phyloP scores from a whole-genome alignment of 1,140 invertebrate species.

The Zaprionus capensis region DNA sequence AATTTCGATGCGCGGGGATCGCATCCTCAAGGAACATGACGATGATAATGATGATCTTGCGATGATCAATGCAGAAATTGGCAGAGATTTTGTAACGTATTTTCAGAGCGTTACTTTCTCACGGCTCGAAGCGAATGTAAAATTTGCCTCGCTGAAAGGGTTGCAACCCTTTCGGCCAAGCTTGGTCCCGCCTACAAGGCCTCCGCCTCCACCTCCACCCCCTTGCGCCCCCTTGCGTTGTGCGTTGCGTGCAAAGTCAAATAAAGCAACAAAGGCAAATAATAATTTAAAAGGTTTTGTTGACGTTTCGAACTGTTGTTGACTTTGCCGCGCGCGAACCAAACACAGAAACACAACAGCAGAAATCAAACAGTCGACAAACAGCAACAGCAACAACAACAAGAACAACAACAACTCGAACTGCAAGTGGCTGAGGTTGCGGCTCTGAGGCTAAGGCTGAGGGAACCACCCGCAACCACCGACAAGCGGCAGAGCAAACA shows the following conservation, averaged over 20 bases:
- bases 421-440: conserved; percentile 70
- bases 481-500: conserved; percentile 30
- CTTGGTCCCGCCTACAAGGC: conserved; percentile 27
- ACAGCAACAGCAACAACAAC: conserved; percentile 35
- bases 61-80: conserved; percentile 17
- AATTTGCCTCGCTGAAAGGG: conserved; percentile 31
- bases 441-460: conserved; percentile 34
- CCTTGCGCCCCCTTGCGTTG: conserved; percentile 12
- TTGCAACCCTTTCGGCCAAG: conserved; percentile 46
- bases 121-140: conserved; percentile 25
- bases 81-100: conserved; percentile 49
- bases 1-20: conserved; percentile 3
- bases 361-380: conserved; percentile 55
- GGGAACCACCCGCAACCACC: conserved; percentile 52
- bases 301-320: conserved; percentile 83
- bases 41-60: conserved; percentile 28
- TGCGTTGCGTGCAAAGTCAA: conserved; percentile 59
- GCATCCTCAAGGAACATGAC: conserved; percentile 18
- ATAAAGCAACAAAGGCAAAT: conserved; percentile 82
- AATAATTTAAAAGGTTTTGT: conserved; percentile 84
- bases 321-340: conserved; percentile 81
- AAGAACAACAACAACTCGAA: conserved; percentile 49
- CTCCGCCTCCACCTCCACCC: conserved; percentile 27
- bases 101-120: conserved; percentile 36
- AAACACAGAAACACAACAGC: conserved; percentile 66